Evolutionary conservation across 2,888 invertebrate genomes (phyloP), one percentile per base, ranked within the genome.

Genomic region (Petrophora chlorosata): DNA sequence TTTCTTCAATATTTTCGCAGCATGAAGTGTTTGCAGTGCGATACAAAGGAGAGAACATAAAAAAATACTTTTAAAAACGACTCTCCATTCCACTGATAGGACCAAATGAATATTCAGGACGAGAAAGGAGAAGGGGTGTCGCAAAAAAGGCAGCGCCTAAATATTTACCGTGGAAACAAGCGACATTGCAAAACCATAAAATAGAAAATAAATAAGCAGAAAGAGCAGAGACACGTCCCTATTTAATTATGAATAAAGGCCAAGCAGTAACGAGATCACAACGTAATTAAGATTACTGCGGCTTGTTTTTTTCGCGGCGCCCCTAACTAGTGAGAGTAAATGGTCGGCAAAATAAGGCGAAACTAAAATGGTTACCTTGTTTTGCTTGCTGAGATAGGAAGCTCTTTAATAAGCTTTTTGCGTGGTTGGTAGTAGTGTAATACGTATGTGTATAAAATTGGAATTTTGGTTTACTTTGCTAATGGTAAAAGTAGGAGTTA

Each of bases 201-300:
- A 85, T 82, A 79, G 77, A 79, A 84, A 85, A 85, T 84, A 87
- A 88, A 88, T 85, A 85, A 85, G 76, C 76, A 76, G 55, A 56
- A 56, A 53, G 55, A 67, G 67, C 69, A 72, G 80, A 80, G 85
- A 82, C 84, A 82, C 77, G 82, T 81, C 81, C 81, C 84, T 85
- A 82, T 86, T 90, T 89, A 88, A 89, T 89, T 89, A 88, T 89
- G 87, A 89, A 88, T 87, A 86, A 89, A 79, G 83, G 83, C 73
- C 79, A 74, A 70, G 75, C 80, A 74, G 87, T 85, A 88, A 88
- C 83, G 84, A 87, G 88, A 89, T 88, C 88, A 85, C 87, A 87
- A 83, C 82, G 82, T 87, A 88, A 89, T 89, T 87, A 88, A 89
- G 89, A 89, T 89, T 89, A 89, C 87, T 84, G 84, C 76, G 83